Evolutionary conservation across 2,797 vertebrate species (phyloP).

Genomic region (Philypnodon macrostomus): DNA sequence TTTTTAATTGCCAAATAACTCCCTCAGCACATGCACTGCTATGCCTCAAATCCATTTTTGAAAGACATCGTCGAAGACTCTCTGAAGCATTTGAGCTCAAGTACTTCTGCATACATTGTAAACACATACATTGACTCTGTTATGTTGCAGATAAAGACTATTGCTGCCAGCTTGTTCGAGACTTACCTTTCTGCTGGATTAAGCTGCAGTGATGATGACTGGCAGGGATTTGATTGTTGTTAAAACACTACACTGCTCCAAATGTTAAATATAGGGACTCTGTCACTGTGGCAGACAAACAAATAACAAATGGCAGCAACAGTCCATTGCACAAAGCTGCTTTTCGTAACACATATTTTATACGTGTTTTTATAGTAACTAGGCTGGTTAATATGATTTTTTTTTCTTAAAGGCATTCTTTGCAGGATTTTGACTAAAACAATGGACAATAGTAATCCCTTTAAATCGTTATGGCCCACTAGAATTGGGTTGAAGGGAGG

Average conservation of each 20-base stretch:
- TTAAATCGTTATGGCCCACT: constrained; percentile 9
- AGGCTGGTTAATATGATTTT: constrained; percentile 10
- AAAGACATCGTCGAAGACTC: too few relatives aligned
- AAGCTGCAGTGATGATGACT: constrained; percentile 38
- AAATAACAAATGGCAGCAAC: constrained; percentile 3
- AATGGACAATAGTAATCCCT: constrained; percentile 12
- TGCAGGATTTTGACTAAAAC: constrained; percentile 6
- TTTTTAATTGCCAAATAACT: too few relatives aligned
- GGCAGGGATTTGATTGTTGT: constrained; percentile 46
- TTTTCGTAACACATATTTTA: constrained; percentile 8
- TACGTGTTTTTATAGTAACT: constrained; percentile 9
- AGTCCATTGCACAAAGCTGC: constrained; percentile 9
- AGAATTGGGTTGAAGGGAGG: neutral
- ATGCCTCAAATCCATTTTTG: too few relatives aligned
- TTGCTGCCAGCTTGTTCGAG: constrained; percentile 40
- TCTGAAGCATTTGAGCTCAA: constrained; percentile 10
- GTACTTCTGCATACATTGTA: constrained; percentile 20
- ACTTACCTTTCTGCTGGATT: constrained; percentile 33
- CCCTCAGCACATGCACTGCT: too few relatives aligned
- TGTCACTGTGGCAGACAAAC: constrained; percentile 16
- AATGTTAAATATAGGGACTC: constrained; percentile 27
- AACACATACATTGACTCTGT: constrained; percentile 25
- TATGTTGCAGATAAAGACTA: constrained; percentile 39
- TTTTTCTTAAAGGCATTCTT: constrained; percentile 6
- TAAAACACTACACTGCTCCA: constrained; percentile 13